These are phyloP conservation scores for Nomada fabriciana DNA, from an alignment of 2,888 invertebrate genomes.

Conservation along the genomic window DNA sequence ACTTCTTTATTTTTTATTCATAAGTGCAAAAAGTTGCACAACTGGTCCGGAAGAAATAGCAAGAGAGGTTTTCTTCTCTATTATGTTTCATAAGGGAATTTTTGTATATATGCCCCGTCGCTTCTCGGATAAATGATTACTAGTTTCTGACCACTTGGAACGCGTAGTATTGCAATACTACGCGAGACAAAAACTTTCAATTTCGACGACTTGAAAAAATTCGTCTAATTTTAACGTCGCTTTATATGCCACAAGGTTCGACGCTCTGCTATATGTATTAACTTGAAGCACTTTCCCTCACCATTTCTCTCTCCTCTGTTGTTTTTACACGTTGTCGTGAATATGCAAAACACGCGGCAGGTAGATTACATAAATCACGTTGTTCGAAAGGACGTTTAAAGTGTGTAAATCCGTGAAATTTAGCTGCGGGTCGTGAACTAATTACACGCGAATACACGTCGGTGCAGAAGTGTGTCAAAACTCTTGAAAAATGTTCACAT, in stretches of 20 bases:
- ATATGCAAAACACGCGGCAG: slow-evolving; percentile 46
- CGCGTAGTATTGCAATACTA: no score
- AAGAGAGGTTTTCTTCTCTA: background rate
- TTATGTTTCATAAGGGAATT: background rate
- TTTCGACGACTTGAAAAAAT: no score
- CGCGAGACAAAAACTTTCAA: no score
- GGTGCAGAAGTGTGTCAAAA: background rate
- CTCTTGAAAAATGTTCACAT: background rate
- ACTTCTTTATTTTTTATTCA: slow-evolving; percentile 11
- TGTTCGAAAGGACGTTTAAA: slow-evolving; percentile 16
- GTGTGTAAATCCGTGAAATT: slow-evolving; percentile 13
- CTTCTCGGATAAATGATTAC: background rate
- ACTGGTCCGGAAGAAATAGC: background rate
- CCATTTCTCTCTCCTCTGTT: background rate
- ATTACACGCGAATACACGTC: slow-evolving; percentile 27
- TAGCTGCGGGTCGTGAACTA: slow-evolving; percentile 18
- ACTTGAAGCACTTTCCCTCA: background rate
- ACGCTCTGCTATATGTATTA: background rate
- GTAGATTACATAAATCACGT: slow-evolving; percentile 32
- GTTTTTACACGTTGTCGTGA: slow-evolving; percentile 24
- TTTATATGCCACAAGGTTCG: no score
- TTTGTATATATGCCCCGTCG: background rate
- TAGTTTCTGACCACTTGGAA: no score
- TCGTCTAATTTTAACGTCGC: no score
- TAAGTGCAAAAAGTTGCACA: background rate